A percentile compares a stretch with the other conserved stretches of the same genome.
Conservation (phyloP, 2,113 vertebrate genomes). For the Potamarius usumacintae region DNA sequence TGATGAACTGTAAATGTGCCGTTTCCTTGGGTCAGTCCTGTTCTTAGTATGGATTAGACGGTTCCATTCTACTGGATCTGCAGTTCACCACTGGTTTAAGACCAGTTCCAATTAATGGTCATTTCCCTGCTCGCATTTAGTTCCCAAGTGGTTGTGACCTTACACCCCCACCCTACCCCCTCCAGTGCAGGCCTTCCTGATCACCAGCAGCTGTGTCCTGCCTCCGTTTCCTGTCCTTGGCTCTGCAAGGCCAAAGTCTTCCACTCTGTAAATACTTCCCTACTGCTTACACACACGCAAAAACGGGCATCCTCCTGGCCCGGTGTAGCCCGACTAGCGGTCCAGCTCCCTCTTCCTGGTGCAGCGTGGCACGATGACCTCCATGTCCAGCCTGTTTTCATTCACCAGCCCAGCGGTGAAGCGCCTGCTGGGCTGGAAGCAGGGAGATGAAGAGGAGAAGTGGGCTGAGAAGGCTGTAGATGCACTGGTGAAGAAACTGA, state of each 20-base stretch:
- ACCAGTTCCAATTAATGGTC: slow-evolving; percentile 53
- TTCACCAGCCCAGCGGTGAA: slow-evolving; percentile 99
- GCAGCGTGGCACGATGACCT: slow-evolving; percentile 68
- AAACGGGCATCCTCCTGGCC: slow-evolving; percentile 45
- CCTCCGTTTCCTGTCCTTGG: slow-evolving; percentile 79
- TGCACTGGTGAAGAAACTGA: slow-evolving; percentile 96
- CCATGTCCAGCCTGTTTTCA: slow-evolving; percentile 98
- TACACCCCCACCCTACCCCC: slow-evolving; percentile 37
- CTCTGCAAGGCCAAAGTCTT: slow-evolving; percentile 68
- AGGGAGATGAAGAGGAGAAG: slow-evolving; percentile 99
- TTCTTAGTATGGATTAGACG: slow-evolving; percentile 48
- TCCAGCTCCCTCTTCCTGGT: slow-evolving; percentile 39
- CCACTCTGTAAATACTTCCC: slow-evolving; percentile 45
- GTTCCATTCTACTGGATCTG: background rate
- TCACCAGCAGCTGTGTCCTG: slow-evolving; percentile 79
- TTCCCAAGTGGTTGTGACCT: slow-evolving; percentile 50
- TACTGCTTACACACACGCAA: slow-evolving; percentile 35
- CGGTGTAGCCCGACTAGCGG: background rate
- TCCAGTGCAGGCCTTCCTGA: slow-evolving; percentile 75
- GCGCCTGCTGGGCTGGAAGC: slow-evolving; percentile 97
- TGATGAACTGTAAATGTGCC: slow-evolving; percentile 17
- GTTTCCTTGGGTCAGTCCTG: background rate
- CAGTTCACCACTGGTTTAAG: slow-evolving; percentile 26
- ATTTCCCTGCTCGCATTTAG: slow-evolving; percentile 14
- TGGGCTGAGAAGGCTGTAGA: slow-evolving; percentile 98